These are phyloP conservation scores for Ophion costatus DNA, from an alignment of 2,888 invertebrate genomes.

Conservation along the genomic window DNA sequence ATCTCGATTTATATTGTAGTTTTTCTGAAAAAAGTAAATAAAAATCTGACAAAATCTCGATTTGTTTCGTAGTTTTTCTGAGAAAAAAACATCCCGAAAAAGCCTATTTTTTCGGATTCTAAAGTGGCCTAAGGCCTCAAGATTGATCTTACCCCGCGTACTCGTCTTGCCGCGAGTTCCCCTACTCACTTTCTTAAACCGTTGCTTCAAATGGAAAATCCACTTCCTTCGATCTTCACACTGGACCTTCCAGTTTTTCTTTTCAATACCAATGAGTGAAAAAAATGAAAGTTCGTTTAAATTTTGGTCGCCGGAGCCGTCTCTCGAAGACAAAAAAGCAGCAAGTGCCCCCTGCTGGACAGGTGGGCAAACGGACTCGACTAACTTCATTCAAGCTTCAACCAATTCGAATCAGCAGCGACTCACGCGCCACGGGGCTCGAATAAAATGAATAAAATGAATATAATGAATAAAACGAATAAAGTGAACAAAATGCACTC, in stretches of 20 bases:
- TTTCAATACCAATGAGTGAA: background rate
- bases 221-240: background rate
- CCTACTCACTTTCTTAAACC: background rate
- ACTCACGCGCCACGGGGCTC: background rate
- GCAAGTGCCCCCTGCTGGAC: background rate
- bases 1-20: no score
- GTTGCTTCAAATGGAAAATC: background rate
- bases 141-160: no score
- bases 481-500: slow-evolving; percentile 33
- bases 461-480: background rate
- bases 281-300: background rate
- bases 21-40: no score
- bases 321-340: slow-evolving; percentile 6
- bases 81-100: no score
- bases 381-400: background rate
- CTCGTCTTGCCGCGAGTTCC: no score
- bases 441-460: background rate
- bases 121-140: no score
- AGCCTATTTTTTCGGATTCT: no score
- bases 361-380: background rate
- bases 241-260: background rate
- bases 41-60: no score
- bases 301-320: background rate
- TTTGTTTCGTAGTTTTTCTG: no score
- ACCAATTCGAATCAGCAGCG: background rate